These are phyloP conservation scores for Epiblema foenella DNA, from an alignment of 2,888 invertebrate species.

Conservation along the genomic window DNA sequence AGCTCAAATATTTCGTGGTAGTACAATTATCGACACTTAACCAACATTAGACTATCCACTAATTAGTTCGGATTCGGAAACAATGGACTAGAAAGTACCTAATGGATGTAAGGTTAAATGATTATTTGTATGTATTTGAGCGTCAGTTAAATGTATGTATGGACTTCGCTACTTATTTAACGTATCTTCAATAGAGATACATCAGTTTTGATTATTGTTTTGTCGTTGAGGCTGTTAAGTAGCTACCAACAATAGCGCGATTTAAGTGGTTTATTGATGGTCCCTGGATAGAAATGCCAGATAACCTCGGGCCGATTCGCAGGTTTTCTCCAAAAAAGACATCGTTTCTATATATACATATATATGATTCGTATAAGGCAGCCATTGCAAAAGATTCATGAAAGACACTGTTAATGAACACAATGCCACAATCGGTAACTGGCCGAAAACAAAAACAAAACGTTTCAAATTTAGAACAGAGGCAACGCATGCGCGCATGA, in stretches of 20 bases:
- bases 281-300: no score
- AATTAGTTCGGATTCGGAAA: slow-evolving; percentile 24
- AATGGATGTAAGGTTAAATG: slow-evolving; percentile 28
- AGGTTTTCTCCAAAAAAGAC: no score
- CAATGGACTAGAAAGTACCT: slow-evolving; percentile 27
- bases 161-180: no score
- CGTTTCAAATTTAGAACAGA: slow-evolving; percentile 60
- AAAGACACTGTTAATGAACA: background rate
- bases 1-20: background rate
- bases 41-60: slow-evolving; percentile 22
- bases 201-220: no score
- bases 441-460: slow-evolving; percentile 48
- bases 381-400: background rate
- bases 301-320: no score
- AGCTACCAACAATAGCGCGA: no score
- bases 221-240: no score
- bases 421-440: slow-evolving; percentile 21
- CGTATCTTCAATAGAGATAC: no score
- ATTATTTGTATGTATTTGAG: slow-evolving; percentile 3
- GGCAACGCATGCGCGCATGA: slow-evolving; percentile 71
- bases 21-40: slow-evolving; percentile 15
- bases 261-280: no score
- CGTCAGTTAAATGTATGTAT: background rate
- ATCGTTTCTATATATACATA: no score
- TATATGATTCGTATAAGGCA: no score